Evolutionary conservation across 1,140 invertebrate genomes (phyloP).

Genomic region (Whitmania pigra): DNA sequence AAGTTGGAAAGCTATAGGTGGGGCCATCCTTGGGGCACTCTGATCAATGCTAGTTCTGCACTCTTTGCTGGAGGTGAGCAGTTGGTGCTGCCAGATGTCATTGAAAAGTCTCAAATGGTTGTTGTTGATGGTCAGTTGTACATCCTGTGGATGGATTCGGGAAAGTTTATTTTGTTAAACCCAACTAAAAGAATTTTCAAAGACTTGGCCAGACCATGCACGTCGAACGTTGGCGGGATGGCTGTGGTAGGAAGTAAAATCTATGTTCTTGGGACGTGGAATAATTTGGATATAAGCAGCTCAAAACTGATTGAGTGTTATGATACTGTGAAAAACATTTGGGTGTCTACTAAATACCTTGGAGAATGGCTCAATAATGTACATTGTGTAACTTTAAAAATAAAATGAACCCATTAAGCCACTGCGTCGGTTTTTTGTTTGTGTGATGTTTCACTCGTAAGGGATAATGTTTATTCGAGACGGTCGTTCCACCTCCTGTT

Average conservation of each 20-base stretch:
- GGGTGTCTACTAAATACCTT: too few relatives aligned
- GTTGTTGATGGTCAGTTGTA: constrained; percentile 37
- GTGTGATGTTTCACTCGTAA: too few relatives aligned
- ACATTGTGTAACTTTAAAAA: too few relatives aligned
- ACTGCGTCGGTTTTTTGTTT: too few relatives aligned
- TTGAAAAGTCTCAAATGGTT: constrained; percentile 37
- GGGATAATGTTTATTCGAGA: too few relatives aligned
- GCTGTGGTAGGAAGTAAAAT: constrained; percentile 65
- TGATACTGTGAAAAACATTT: too few relatives aligned
- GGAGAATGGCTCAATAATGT: too few relatives aligned
- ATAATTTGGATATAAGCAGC: too few relatives aligned
- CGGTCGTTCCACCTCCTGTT: too few relatives aligned
- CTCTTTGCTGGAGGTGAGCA: constrained; percentile 30
- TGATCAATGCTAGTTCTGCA: background rate
- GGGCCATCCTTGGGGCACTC: too few relatives aligned
- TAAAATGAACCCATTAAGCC: too few relatives aligned
- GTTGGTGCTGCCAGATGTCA: constrained; percentile 35
- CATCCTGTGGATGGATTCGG: constrained; percentile 39
- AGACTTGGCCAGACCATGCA: constrained; percentile 31
- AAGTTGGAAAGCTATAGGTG: constrained; percentile 37
- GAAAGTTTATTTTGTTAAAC: constrained; percentile 38
- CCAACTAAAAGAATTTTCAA: constrained; percentile 38
- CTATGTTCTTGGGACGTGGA: constrained; percentile 57
- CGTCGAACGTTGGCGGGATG: constrained; percentile 44
- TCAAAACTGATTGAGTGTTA: too few relatives aligned